A percentile compares a stretch with the other conserved stretches of the same genome.
These are phyloP conservation scores for Coelopa frigida DNA, from an alignment of 1,140 invertebrate species.

Conservation along the genomic window DNA sequence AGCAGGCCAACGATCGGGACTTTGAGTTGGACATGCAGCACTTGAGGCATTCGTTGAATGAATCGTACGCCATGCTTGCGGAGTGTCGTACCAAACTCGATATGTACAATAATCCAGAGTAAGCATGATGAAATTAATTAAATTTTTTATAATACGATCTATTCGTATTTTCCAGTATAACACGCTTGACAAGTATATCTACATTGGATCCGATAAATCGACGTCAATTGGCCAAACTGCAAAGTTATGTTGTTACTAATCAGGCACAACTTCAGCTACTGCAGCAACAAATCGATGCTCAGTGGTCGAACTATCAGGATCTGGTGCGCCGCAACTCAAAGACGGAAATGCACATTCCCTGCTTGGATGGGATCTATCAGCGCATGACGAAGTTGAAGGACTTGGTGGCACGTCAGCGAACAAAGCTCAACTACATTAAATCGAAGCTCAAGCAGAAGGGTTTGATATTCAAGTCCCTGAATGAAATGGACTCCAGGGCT, in stretches of 20 bases:
- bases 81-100: slow-evolving; percentile 51
- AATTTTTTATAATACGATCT: background rate
- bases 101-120: slow-evolving; percentile 51
- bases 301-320: slow-evolving; percentile 54
- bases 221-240: slow-evolving; percentile 51
- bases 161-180: slow-evolving; percentile 17
- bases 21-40: slow-evolving; percentile 38
- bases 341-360: slow-evolving; percentile 49
- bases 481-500: slow-evolving; percentile 13
- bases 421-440: slow-evolving; percentile 45
- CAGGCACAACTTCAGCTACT: slow-evolving; percentile 54
- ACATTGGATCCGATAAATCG: slow-evolving; percentile 47
- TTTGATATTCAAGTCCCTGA: slow-evolving; percentile 15
- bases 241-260: slow-evolving; percentile 53
- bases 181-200: slow-evolving; percentile 27
- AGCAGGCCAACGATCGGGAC: slow-evolving; percentile 45
- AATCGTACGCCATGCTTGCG: slow-evolving; percentile 56
- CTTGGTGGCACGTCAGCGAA: slow-evolving; percentile 49
- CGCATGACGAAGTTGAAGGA: slow-evolving; percentile 57
- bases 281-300: slow-evolving; percentile 51
- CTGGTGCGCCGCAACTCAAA: slow-evolving; percentile 45
- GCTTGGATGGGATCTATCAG: slow-evolving; percentile 60
- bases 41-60: slow-evolving; percentile 53
- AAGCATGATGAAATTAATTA: slow-evolving; percentile 21
- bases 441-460: slow-evolving; percentile 29